Base-by-base conservation (phyloP, 2,113 vertebrate genomes). In the Cololabis saira region DNA sequence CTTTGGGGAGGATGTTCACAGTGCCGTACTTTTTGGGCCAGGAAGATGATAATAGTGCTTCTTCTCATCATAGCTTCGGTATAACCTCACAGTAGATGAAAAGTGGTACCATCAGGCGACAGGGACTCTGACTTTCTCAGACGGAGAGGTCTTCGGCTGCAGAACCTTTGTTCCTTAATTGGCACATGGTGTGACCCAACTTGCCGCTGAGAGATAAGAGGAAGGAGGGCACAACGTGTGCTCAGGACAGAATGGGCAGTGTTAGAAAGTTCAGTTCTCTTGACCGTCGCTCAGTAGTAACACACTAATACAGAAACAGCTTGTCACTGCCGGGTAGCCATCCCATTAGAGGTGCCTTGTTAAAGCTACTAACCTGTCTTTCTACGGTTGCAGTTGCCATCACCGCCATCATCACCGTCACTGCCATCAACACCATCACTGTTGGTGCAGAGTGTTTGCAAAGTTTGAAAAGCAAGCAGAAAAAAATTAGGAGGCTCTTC, bases 91-190 rank as follows among this genome's bases (percentile, higher is more conserved):
- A 52, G 41, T 58, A 67, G 61, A 49, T 78, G 47, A 55, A 77
- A 69, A 74, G 60, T 43, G 68, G 72, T 57, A 24, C 16, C 56
- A 77, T 84, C 61, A 80, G 58, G 83, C 45, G 22, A 67, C 60
- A 61, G 70, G 67, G 58, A 45, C 44, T n/a, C 21, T 69, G 76
- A 55, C 72, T 79, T 78, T 18, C 58, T 73, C 33, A 56, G 72
- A 83, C 68, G 58, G 70, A 78, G 71, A 71, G 83, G 78, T 82
- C 82, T 77, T 75, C 67, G 45, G 30, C 61, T 69, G 62, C 78
- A 68, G 45, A 82, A 76, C 73, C 84, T 81, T 71, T 81, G 61
- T 82, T 81, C 70, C 67, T 69, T 92, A 92, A 91, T 91, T 92
- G 90, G 89, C 87, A 81, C 83, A 78, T 76, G 52, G 72, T 27